Percentiles rank a stretch among this genome's conserved stretches.
Evolutionary conservation across 2,797 vertebrate species (phyloP).

Genomic region (Crax fasciolata): DNA sequence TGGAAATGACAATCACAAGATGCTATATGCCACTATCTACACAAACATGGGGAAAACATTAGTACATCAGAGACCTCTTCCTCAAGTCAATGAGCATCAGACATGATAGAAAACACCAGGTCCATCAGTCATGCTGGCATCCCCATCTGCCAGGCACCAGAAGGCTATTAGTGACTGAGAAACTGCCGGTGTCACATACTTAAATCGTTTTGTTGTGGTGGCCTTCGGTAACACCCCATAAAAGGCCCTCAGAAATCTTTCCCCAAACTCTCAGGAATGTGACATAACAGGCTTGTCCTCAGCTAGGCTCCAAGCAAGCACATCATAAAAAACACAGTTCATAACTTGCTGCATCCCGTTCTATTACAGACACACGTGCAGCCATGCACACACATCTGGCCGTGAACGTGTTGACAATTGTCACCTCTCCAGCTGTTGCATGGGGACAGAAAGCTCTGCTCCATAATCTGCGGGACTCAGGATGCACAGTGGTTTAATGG

Average conservation of each 20-base stretch:
- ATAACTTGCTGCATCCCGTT: background rate
- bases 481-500: background rate
- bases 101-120: background rate
- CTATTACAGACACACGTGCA: background rate
- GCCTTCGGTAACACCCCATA: background rate
- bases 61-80: background rate
- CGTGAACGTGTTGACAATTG: background rate
- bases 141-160: background rate
- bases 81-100: background rate
- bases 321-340: background rate
- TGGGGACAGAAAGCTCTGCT: background rate
- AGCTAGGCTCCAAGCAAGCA: background rate
- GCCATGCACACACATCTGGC: background rate
- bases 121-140: background rate
- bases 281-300: background rate
- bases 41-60: background rate
- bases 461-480: background rate
- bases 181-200: background rate
- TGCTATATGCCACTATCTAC: background rate
- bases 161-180: background rate
- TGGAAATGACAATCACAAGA: background rate
- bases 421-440: background rate
- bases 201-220: background rate
- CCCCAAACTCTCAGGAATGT: conserved; percentile 15
- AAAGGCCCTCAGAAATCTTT: conserved; percentile 14